Conservation (phyloP, 2,888 invertebrate species). For the Folsomia candida region DNA sequence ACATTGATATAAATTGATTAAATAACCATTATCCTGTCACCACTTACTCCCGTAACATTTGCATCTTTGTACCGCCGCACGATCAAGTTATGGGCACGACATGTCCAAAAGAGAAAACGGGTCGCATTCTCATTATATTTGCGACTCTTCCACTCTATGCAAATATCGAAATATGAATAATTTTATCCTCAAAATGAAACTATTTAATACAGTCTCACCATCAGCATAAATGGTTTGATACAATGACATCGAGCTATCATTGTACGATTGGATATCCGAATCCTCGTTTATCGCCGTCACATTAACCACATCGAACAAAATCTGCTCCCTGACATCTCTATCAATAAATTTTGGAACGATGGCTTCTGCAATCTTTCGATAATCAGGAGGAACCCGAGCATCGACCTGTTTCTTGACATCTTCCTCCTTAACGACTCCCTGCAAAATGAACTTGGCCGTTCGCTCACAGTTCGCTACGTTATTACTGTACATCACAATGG, state of each 20-base stretch:
- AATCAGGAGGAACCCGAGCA: not conserved
- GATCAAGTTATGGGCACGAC: not conserved
- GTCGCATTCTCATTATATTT: not conserved
- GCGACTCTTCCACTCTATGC: not conserved
- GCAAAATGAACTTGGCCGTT: not conserved
- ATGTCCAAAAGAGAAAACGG: not conserved
- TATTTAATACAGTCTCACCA: not conserved
- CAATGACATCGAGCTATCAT: not conserved
- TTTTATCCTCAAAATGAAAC: not conserved
- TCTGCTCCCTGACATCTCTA: not conserved
- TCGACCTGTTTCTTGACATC: not conserved
- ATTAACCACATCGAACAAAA: not conserved
- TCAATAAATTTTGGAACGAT: not conserved
- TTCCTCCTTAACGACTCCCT: not conserved
- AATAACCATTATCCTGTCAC: too few species aligned
- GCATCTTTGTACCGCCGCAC: not conserved
- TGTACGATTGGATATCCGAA: not conserved
- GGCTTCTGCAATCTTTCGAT: not conserved
- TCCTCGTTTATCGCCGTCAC: not conserved
- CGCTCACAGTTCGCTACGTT: not conserved
- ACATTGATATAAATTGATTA: too few species aligned
- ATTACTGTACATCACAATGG: not conserved
- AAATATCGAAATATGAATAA: not conserved
- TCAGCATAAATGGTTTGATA: not conserved
- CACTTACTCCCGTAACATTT: too few species aligned